Base-by-base conservation (phyloP, 2,888 invertebrate genomes). In the Lordiphosa andalusiaca region DNA sequence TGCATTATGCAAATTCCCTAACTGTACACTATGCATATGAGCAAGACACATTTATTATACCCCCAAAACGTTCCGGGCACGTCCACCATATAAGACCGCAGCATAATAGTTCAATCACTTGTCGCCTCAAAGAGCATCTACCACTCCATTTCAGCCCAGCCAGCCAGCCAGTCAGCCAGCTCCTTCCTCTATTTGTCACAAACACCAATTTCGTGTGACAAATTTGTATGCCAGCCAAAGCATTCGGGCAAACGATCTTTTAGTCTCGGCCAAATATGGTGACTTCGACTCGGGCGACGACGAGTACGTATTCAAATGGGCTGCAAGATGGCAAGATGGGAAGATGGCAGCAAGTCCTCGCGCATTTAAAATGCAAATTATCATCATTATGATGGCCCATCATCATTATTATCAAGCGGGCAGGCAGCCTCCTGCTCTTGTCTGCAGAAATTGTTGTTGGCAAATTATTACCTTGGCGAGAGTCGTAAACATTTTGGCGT, bases 181-280 rank as follows among this genome's bases (percentile, higher is more conserved):
- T 47, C 40, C 53, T 56, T 46, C 61, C 59, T 68, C 77, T 69
- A 80, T 80, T 80, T 80, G 80, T 85, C 80, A 81, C 81, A 85
- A 76, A 84, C 85, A 84, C 85, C 85, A 80, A 85, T 80, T 85
- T 70, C 73, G 85, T 84, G 84, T 80, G 80, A 84, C 80, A 85
- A 80, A 80, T 85, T 85, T 84, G 85, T 80, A 68, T 68, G 68
- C 59, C 58, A 33, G 37, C 48, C 25, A 35, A 41, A 37, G 46
- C 42, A 46, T 12, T 38, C 30, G 13, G 40, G 38, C 48, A 16
- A 53, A 48, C 61, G 64, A 62, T 62, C 66, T 66, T 56, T 62
- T 56, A 30, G 30, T 51, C 64, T 53, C 41, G 67, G 71, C 77
- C 77, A 84, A 85, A 78, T 78, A 78, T 71, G 77, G 85, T 48